A percentile compares a stretch with the other conserved stretches of the same genome.
Evolutionary conservation across 2,797 vertebrate species (phyloP).

Genomic region (Oreortyx pictus): DNA sequence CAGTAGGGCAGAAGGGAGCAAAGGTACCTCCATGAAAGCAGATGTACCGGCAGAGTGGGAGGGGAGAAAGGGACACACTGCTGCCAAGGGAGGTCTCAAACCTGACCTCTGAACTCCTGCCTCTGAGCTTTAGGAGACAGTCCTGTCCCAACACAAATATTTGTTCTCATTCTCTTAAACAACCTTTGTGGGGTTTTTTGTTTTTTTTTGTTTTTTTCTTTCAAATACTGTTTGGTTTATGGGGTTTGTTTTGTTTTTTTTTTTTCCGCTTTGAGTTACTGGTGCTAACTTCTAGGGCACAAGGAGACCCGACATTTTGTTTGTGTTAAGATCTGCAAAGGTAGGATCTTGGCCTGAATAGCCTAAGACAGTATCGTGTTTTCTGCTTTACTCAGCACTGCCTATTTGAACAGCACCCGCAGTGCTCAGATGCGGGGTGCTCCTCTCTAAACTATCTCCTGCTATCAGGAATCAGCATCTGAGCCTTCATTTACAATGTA

Average conservation of each 20-base stretch:
- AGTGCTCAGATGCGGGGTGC: background rate
- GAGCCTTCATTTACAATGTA: background rate
- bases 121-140: background rate
- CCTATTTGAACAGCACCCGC: background rate
- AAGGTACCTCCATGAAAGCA: background rate
- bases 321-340: background rate
- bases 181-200: background rate
- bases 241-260: slow-evolving; percentile 14
- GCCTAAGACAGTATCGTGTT: background rate
- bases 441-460: background rate
- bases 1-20: background rate
- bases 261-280: background rate
- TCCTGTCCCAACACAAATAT: slow-evolving; percentile 37
- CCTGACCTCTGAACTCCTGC: slow-evolving; percentile 48
- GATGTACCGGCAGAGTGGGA: background rate
- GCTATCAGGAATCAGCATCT: background rate
- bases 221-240: background rate
- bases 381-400: background rate
- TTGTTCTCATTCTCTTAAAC: slow-evolving; percentile 37
- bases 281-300: background rate
- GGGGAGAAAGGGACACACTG: background rate
- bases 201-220: background rate
- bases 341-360: fast-evolving
- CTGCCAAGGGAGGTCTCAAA: slow-evolving; percentile 32
- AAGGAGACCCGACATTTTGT: background rate